phyloP scores from a whole-genome alignment of 2,797 vertebrate species.

The Amphiprion clarkii region DNA sequence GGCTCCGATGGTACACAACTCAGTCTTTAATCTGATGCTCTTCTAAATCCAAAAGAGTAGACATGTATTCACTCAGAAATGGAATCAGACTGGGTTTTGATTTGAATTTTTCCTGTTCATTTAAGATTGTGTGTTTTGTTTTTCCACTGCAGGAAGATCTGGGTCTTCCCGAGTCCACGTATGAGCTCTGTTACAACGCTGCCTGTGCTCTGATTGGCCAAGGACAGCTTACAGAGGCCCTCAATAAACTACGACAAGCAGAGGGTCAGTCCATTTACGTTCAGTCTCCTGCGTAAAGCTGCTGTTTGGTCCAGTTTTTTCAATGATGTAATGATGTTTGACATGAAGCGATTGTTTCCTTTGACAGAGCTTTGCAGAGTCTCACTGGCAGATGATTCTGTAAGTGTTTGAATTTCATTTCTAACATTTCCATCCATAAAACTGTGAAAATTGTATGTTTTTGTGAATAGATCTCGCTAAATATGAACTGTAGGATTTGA shows the following conservation, averaged over 20 bases:
- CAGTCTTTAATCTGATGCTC: too few species aligned
- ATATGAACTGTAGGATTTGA: not conserved
- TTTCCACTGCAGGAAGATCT: slow-evolving; percentile 88
- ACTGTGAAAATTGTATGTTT: not conserved
- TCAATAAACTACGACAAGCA: slow-evolving; percentile 92
- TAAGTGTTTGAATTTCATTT: slow-evolving; percentile 83
- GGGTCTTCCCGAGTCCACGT: slow-evolving; percentile 93
- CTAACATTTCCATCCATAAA: not conserved
- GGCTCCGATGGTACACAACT: slow-evolving; percentile 81
- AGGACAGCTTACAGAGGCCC: slow-evolving; percentile 90
- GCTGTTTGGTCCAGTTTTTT: not conserved
- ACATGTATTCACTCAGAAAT: not conserved
- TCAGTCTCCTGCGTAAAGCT: accelerated
- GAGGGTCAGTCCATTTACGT: slow-evolving; percentile 86
- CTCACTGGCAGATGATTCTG: slow-evolving; percentile 94
- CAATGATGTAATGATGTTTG: not conserved
- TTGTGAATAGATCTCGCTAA: not conserved
- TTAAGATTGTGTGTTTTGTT: not conserved
- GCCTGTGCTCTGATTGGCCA: slow-evolving; percentile 94
- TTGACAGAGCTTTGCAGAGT: slow-evolving; percentile 92
- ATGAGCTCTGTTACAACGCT: slow-evolving; percentile 96
- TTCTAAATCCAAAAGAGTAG: not conserved
- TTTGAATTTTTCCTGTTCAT: not conserved
- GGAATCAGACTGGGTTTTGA: not conserved
- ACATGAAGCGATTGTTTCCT: slow-evolving; percentile 1